phyloP scores from a whole-genome alignment of 64 coral and sea anemone species.

The Stylophora pistillata region DNA sequence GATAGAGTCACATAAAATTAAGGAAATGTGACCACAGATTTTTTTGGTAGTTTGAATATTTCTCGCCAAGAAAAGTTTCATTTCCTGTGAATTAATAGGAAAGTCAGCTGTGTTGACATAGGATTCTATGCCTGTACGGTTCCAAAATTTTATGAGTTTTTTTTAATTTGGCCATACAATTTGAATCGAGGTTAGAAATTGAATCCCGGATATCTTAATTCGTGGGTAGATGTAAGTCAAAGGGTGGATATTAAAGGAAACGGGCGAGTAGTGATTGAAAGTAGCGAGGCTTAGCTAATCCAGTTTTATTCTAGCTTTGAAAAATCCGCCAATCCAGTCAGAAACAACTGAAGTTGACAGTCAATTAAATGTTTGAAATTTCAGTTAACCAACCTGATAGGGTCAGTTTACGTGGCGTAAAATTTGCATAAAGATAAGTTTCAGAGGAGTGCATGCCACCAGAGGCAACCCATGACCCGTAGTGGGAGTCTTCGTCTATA shows the following conservation, averaged over 20 bases:
- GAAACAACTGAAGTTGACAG: neutral
- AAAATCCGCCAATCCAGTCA: neutral
- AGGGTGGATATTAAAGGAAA: neutral
- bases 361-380: neutral
- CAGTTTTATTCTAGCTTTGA: neutral
- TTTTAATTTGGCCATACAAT: neutral
- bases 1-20: neutral
- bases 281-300: neutral
- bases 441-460: too few relatives aligned
- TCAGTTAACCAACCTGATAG: too few relatives aligned
- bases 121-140: neutral
- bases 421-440: too few relatives aligned
- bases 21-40: neutral
- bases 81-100: slow-evolving; percentile 18
- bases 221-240: too few relatives aligned
- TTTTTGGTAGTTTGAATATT: neutral
- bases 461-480: too few relatives aligned
- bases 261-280: neutral
- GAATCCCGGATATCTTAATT: too few relatives aligned
- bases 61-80: neutral
- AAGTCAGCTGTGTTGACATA: neutral
- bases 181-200: neutral
- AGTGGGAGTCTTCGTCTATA: too few relatives aligned
- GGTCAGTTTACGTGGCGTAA: too few relatives aligned
- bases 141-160: neutral